Evolutionary conservation across 2,888 invertebrate species (phyloP).

Genomic region (Pecten maximus): DNA sequence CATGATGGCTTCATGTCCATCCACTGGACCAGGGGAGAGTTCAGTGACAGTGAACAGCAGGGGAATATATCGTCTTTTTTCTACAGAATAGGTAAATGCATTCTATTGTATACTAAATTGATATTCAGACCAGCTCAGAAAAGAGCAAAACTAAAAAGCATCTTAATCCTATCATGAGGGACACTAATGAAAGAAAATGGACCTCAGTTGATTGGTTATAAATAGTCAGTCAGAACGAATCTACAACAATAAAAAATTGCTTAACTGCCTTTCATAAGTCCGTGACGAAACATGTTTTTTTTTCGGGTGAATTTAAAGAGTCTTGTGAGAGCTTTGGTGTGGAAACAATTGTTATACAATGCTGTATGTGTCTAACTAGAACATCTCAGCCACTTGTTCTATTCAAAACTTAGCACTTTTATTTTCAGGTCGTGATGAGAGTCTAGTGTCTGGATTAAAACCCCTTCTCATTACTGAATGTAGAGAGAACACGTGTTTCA

Average conservation of each 20-base stretch:
- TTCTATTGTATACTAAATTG: not conserved
- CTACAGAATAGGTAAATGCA: slow-evolving; percentile 59
- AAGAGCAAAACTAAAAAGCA: too few species aligned
- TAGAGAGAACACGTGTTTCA: not conserved
- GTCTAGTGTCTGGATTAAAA: not conserved
- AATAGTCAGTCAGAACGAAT: too few species aligned
- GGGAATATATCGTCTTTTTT: slow-evolving; percentile 52
- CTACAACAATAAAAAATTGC: too few species aligned
- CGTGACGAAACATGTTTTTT: too few species aligned
- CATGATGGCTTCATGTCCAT: slow-evolving; percentile 45
- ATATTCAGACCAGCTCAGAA: not conserved
- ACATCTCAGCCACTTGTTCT: too few species aligned
- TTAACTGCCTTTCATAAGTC: too few species aligned
- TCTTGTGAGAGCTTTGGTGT: too few species aligned
- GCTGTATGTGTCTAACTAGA: too few species aligned
- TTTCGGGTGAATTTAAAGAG: too few species aligned
- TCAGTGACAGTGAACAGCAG: slow-evolving; percentile 61
- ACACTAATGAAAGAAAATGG: not conserved
- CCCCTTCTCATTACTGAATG: not conserved
- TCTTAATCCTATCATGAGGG: not conserved
- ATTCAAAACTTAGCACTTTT: too few species aligned
- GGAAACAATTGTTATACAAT: too few species aligned
- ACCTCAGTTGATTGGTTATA: not conserved
- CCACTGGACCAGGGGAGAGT: slow-evolving; percentile 58
- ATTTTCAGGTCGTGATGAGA: not conserved